Evolutionary conservation across 2,113 vertebrate genomes (phyloP).

Genomic region (Zosterops pallidus): DNA sequence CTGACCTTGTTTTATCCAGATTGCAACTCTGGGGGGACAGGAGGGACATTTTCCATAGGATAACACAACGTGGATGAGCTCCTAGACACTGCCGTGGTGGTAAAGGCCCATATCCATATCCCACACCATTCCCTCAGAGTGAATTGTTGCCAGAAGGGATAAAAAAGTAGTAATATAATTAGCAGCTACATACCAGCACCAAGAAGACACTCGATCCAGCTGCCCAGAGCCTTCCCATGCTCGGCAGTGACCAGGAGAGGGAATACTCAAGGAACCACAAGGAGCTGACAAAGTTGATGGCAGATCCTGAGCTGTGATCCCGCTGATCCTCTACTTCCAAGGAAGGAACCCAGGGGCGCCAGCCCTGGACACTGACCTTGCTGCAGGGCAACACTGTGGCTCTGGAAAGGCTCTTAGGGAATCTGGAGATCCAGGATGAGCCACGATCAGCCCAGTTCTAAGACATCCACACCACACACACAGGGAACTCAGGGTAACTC

Average conservation of each 20-base stretch:
- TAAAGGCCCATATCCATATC: background rate
- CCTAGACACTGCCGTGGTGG: accelerated
- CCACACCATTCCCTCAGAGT: background rate
- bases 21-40: accelerated
- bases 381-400: background rate
- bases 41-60: background rate
- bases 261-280: background rate
- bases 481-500: accelerated
- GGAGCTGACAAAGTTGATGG: background rate
- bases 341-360: background rate
- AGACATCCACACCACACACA: accelerated
- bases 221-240: background rate
- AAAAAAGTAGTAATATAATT: accelerated
- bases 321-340: background rate
- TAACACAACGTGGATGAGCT: accelerated
- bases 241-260: accelerated
- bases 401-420: background rate
- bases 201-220: background rate
- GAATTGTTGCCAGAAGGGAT: background rate
- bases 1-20: background rate
- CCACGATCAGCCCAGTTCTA: accelerated
- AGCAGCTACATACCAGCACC: background rate
- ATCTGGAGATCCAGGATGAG: background rate
- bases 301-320: background rate
- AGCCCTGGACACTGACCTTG: accelerated